phyloP scores from a whole-genome alignment of 2,113 vertebrate genomes.

The Urocitellus parryii region DNA sequence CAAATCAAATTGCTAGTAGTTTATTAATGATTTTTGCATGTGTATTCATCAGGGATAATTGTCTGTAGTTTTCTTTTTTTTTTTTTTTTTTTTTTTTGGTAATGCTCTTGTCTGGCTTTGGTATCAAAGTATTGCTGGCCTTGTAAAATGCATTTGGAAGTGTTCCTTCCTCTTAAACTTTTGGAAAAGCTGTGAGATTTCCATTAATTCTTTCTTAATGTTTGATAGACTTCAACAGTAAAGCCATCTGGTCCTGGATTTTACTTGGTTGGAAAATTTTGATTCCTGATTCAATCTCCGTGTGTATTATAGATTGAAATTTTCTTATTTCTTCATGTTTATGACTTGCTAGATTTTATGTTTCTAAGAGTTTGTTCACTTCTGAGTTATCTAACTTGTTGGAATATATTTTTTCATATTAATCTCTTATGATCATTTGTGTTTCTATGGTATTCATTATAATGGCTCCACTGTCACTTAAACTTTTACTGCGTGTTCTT shows the following conservation, averaged over 20 bases:
- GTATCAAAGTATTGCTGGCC: not conserved
- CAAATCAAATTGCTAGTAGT: not conserved
- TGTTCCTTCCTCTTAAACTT: not conserved
- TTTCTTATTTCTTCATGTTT: not conserved
- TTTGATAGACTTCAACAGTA: not conserved
- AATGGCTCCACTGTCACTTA: not conserved
- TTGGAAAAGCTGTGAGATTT: not conserved
- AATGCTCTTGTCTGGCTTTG: not conserved
- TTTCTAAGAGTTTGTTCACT: not conserved
- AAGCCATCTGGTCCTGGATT: not conserved
- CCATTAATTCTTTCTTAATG: not conserved
- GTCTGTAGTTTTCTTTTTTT: not conserved
- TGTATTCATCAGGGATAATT: not conserved
- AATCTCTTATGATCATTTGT: too few species aligned
- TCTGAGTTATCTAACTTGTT: not conserved
- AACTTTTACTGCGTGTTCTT: not conserved
- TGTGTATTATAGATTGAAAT: not conserved
- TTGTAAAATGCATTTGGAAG: constrained; percentile 17
- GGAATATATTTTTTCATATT: not conserved
- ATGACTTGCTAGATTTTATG: not conserved
- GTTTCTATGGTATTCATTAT: not conserved
- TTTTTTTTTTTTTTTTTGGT: too few species aligned
- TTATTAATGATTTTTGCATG: not conserved
- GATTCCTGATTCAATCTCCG: not conserved
- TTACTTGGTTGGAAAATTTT: not conserved